phyloP scores from a whole-genome alignment of 2,888 invertebrate species.

The Cyrtodaria siliqua region DNA sequence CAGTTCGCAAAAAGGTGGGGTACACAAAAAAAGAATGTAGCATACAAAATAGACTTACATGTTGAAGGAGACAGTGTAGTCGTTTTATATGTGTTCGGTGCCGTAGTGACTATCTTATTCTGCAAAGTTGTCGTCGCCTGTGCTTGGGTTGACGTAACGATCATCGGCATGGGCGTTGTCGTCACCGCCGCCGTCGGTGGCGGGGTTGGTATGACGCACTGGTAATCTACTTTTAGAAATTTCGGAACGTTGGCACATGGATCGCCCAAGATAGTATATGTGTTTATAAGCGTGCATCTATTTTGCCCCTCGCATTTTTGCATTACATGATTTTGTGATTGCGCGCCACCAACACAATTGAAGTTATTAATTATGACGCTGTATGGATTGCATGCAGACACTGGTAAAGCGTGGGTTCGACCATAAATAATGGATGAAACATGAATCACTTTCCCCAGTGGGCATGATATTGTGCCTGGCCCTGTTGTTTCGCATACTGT shows the following conservation, averaged over 20 bases:
- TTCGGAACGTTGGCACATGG: conserved; percentile 64
- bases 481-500: conserved; percentile 43
- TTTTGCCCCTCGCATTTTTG: conserved; percentile 34
- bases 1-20: too few relatives aligned
- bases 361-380: conserved; percentile 18
- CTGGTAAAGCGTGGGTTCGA: conserved; percentile 38
- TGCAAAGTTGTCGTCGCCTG: conserved; percentile 8
- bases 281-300: conserved; percentile 41
- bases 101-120: conserved; percentile 3
- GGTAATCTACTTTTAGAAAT: conserved; percentile 61
- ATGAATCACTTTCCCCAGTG: conserved; percentile 41
- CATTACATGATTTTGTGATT: conserved; percentile 32
- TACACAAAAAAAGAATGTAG: background rate
- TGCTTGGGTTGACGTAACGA: background rate
- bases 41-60: conserved; percentile 20
- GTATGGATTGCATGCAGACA: conserved; percentile 44
- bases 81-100: conserved; percentile 22
- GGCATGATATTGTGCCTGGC: conserved; percentile 34
- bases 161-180: background rate
- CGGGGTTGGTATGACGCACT: conserved; percentile 43
- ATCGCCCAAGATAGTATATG: conserved; percentile 51
- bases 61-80: conserved; percentile 43
- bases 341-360: conserved; percentile 37
- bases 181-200: conserved; percentile 13
- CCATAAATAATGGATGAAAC: conserved; percentile 45